These are phyloP conservation scores for Toxotes jaculatrix DNA, from an alignment of 2,113 vertebrate genomes.

Conservation along the genomic window DNA sequence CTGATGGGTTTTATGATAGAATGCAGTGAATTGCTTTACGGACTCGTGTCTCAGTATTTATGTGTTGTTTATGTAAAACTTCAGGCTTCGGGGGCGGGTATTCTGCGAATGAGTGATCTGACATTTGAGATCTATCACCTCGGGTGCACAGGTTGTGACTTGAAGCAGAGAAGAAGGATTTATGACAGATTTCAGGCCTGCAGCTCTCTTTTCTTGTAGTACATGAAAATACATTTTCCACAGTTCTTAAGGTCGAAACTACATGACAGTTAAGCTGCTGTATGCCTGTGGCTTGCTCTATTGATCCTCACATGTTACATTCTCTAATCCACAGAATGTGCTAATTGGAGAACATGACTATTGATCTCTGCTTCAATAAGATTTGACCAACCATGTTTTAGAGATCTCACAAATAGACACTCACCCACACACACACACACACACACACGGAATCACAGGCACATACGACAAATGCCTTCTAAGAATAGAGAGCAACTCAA, in stretches of 20 bases:
- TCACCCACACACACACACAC: neutral
- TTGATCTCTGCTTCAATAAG: conserved; percentile 48
- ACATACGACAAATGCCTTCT: neutral
- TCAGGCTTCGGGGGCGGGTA: neutral
- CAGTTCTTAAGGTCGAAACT: neutral
- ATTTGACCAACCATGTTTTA: conserved; percentile 21
- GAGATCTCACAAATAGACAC: neutral
- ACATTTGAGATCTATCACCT: conserved; percentile 29
- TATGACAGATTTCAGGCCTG: conserved; percentile 6
- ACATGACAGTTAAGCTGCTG: neutral
- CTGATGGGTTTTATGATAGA: conserved; percentile 20
- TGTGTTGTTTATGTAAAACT: conserved; percentile 14
- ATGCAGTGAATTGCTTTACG: conserved; percentile 19
- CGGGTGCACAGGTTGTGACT: conserved; percentile 4
- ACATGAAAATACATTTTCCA: conserved; percentile 12
- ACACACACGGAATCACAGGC: neutral
- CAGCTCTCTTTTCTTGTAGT: neutral
- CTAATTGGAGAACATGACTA: conserved; percentile 57
- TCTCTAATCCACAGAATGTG: conserved; percentile 31
- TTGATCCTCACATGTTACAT: conserved; percentile 29
- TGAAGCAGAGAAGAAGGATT: conserved; percentile 19
- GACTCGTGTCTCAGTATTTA: conserved; percentile 9
- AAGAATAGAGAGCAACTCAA: neutral
- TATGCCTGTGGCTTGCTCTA: neutral
- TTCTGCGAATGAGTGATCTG: conserved; percentile 13